Evolutionary conservation across 2,113 vertebrate species (phyloP).

Genomic region (Sphyrna mokarran): DNA sequence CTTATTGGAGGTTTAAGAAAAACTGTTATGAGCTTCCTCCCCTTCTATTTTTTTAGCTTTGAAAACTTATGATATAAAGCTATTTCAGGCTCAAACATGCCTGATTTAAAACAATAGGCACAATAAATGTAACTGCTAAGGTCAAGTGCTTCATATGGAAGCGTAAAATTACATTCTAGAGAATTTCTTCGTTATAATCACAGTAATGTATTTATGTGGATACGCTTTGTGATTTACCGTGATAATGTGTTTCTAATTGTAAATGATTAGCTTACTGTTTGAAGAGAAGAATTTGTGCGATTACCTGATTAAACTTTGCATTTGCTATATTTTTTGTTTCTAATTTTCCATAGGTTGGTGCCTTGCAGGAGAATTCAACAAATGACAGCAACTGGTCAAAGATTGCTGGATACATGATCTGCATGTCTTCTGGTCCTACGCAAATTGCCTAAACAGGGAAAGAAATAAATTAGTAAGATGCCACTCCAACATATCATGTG

Average conservation of each 20-base stretch:
- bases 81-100: not conserved
- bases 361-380: slow-evolving; percentile 96
- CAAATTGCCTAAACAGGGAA: slow-evolving; percentile 78
- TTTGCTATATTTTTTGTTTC: slow-evolving; percentile 98
- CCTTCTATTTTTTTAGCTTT: not conserved
- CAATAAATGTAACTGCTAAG: not conserved
- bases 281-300: slow-evolving; percentile 11
- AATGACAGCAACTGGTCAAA: slow-evolving; percentile 92
- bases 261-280: slow-evolving; percentile 37
- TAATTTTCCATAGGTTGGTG: slow-evolving; percentile 90
- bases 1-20: not conserved
- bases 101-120: not conserved
- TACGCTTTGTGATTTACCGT: not conserved
- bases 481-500: no score
- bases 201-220: not conserved
- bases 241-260: slow-evolving; percentile 37
- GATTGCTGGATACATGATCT: slow-evolving; percentile 98
- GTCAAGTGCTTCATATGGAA: not conserved
- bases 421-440: slow-evolving; percentile 90
- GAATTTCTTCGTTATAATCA: not conserved
- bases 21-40: not conserved
- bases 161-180: not conserved
- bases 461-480: slow-evolving; percentile 17
- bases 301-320: slow-evolving; percentile 98
- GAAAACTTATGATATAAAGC: no score